Evolutionary conservation across 2,888 invertebrate species (phyloP).

Genomic region (Drosophila hawaiiensis): DNA sequence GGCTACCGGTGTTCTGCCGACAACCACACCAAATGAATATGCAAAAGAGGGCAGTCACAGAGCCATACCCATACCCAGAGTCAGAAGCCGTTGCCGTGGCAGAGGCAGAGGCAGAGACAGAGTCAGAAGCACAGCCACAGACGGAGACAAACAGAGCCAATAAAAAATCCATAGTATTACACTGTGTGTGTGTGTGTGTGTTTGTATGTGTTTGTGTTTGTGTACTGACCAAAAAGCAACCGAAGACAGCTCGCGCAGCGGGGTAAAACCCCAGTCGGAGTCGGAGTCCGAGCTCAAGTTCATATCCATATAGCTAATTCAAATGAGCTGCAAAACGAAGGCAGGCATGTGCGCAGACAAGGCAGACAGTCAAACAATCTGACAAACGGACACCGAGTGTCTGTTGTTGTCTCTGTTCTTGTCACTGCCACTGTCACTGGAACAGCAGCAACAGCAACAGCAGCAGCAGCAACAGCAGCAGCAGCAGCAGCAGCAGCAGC

Average conservation of each 20-base stretch:
- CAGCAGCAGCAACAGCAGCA: neutral
- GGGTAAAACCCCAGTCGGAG: constrained; percentile 24
- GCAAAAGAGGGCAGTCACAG: constrained; percentile 60
- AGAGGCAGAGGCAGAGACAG: constrained; percentile 3
- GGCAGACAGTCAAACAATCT: constrained; percentile 6
- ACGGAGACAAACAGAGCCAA: constrained; percentile 15
- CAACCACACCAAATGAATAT: constrained; percentile 69
- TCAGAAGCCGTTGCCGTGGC: constrained; percentile 12
- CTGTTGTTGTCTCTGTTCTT: constrained; percentile 17
- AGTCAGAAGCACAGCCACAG: constrained; percentile 45
- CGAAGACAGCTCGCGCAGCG: constrained; percentile 43
- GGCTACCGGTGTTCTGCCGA: constrained; percentile 81
- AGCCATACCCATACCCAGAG: constrained; percentile 27
- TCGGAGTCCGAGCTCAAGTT: constrained; percentile 8
- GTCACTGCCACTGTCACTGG: constrained; percentile 19
- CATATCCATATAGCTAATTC: constrained; percentile 72
- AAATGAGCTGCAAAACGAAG: constrained; percentile 70
- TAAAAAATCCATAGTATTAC: neutral
- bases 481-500: constrained; percentile 3
- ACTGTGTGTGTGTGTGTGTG: neutral
- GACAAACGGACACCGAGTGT: constrained; percentile 10
- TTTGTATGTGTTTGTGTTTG: constrained; percentile 19
- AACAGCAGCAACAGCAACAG: constrained; percentile 17
- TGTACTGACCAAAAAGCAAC: constrained; percentile 42
- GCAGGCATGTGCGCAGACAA: constrained; percentile 16